Conservation (phyloP, 2,888 invertebrate genomes). For the Oligia fasciuncula region DNA sequence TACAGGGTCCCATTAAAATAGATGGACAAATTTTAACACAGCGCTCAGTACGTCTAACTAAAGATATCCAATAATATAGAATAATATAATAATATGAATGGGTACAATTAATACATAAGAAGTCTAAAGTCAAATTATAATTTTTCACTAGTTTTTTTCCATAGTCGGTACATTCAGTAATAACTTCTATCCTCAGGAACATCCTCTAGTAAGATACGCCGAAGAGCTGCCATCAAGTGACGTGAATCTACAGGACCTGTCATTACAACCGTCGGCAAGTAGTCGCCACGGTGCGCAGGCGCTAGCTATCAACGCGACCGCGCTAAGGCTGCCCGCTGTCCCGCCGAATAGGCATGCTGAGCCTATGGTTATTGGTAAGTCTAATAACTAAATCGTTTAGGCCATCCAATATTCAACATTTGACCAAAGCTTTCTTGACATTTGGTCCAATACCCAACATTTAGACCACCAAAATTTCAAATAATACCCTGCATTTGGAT, state of each 20-base stretch:
- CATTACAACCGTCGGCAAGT: slow-evolving; percentile 67
- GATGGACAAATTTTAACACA: too few species aligned
- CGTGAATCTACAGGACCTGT: slow-evolving; percentile 56
- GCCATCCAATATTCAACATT: background rate
- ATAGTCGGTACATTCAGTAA: background rate
- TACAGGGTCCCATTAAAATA: too few species aligned
- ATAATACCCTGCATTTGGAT: background rate
- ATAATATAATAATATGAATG: too few species aligned
- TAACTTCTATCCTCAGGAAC: slow-evolving; percentile 70
- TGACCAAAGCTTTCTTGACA: background rate
- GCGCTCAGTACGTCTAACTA: too few species aligned
- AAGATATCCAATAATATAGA: too few species aligned
- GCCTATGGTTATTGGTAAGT: slow-evolving; percentile 74
- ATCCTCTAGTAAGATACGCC: slow-evolving; percentile 78
- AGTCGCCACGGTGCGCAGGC: slow-evolving; percentile 72
- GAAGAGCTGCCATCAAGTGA: slow-evolving; percentile 73
- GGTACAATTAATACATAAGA: background rate
- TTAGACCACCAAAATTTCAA: background rate
- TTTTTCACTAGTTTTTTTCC: background rate
- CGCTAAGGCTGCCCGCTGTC: slow-evolving; percentile 78
- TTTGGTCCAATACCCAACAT: background rate
- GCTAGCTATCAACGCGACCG: slow-evolving; percentile 82
- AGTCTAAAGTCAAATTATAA: background rate
- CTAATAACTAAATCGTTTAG: background rate
- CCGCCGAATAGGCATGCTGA: slow-evolving; percentile 75